Conservation (phyloP, 2,888 invertebrate species). For the Plagodis dolabraria region DNA sequence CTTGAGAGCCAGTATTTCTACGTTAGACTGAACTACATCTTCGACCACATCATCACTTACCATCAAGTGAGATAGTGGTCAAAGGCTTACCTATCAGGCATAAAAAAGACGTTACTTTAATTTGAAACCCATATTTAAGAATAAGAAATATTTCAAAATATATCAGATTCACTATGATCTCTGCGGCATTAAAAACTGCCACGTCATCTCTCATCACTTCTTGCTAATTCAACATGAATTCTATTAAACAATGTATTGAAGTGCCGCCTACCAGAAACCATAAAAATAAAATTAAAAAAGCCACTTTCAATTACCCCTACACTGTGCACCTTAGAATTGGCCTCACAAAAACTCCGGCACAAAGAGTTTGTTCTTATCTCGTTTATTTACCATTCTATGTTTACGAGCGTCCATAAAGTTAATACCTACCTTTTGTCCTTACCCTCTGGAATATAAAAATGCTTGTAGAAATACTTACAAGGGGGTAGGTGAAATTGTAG, state of each 20-base stretch:
- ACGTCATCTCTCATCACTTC: too few species aligned
- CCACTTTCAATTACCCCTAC: constrained; percentile 30
- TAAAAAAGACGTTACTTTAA: too few species aligned
- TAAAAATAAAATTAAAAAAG: constrained; percentile 4
- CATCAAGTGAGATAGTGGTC: too few species aligned
- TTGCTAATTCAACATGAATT: too few species aligned
- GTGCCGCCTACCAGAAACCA: background rate
- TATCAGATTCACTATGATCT: too few species aligned
- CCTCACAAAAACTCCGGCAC: constrained; percentile 40
- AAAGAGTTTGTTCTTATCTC: constrained; percentile 65
- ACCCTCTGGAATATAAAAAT: constrained; percentile 48
- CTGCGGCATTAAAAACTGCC: too few species aligned
- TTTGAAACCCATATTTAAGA: too few species aligned
- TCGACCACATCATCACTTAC: too few species aligned
- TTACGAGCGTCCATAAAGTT: constrained; percentile 67
- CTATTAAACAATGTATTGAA: background rate
- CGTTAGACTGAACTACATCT: too few species aligned
- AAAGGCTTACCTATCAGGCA: too few species aligned
- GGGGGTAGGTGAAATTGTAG: constrained; percentile 18
- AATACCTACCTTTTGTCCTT: constrained; percentile 65
- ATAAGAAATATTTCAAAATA: too few species aligned
- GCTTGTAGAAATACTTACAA: constrained; percentile 41
- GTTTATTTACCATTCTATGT: constrained; percentile 61
- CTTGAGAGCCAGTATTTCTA: too few species aligned
- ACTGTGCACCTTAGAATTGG: constrained; percentile 6